Conservation (phyloP, 2,797 vertebrate genomes). For the Geotrypetes seraphini region DNA sequence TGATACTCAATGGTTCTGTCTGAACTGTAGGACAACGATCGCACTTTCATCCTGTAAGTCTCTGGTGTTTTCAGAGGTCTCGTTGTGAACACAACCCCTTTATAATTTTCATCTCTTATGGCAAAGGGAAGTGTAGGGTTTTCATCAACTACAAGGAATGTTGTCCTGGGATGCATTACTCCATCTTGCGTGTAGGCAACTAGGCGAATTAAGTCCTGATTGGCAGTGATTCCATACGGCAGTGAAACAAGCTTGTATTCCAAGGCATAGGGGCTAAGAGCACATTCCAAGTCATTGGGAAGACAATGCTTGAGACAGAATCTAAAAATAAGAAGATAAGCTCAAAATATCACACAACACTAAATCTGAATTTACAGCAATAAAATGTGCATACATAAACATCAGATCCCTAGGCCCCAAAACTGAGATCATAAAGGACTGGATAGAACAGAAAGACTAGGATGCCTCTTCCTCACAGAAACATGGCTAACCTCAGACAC, state of each 20-base stretch:
- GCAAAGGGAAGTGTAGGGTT: conserved; percentile 74
- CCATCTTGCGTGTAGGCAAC: conserved; percentile 91
- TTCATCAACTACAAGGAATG: conserved; percentile 73
- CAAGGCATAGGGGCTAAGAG: conserved; percentile 81
- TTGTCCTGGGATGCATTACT: conserved; percentile 87
- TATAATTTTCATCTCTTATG: conserved; percentile 83
- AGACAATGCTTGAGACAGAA: conserved; percentile 92
- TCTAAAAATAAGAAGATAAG: conserved; percentile 39
- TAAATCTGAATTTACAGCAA: too few species aligned
- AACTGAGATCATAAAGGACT: too few species aligned
- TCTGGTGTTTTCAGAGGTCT: conserved; percentile 65
- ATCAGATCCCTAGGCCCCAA: too few species aligned
- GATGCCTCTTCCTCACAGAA: too few species aligned
- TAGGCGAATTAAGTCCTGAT: conserved; percentile 91
- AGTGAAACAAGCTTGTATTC: conserved; percentile 94
- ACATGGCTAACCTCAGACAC: too few species aligned
- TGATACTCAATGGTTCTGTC: conserved; percentile 82
- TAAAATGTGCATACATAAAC: too few species aligned
- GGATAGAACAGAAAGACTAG: too few species aligned
- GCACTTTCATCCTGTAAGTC: conserved; percentile 88
- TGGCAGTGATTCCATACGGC: conserved; percentile 84
- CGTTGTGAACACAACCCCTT: conserved; percentile 87
- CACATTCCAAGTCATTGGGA: conserved; percentile 83
- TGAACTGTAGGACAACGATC: conserved; percentile 75
- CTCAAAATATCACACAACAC: too few species aligned